A percentile compares a stretch with the other conserved stretches of the same genome.
These are phyloP conservation scores for Lepidurus couesii DNA, from an alignment of 1,140 invertebrate species.

Conservation along the genomic window DNA sequence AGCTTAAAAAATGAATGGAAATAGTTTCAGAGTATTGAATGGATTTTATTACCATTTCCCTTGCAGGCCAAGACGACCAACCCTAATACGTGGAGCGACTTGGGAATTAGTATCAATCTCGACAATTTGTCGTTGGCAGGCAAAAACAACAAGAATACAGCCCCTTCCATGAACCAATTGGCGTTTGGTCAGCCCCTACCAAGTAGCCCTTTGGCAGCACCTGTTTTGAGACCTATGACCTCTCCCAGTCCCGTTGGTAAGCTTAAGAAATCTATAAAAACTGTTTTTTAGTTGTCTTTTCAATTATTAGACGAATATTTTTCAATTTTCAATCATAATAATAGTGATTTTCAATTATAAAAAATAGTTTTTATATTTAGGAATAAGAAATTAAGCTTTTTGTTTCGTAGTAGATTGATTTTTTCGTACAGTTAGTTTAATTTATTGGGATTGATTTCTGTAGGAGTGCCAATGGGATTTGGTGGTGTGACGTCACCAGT, in stretches of 20 bases:
- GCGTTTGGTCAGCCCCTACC: conserved; percentile 44
- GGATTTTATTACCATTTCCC: background rate
- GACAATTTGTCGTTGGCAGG: conserved; percentile 70
- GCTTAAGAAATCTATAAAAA: too few relatives aligned
- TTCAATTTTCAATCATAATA: too few relatives aligned
- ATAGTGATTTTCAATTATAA: too few relatives aligned
- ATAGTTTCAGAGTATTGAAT: background rate
- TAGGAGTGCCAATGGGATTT: background rate
- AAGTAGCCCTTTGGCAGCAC: background rate
- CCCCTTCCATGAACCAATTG: conserved; percentile 81
- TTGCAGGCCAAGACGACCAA: conserved; percentile 43
- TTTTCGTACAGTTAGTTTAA: background rate
- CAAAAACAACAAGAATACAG: conserved; percentile 57
- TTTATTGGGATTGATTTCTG: background rate
- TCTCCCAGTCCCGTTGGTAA: conserved; percentile 5
- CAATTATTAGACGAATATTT: too few relatives aligned
- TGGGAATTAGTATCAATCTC: conserved; percentile 78
- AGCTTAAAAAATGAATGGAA: conserved; percentile 24
- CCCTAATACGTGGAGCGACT: conserved; percentile 80
- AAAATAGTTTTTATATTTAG: too few relatives aligned
- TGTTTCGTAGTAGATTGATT: background rate
- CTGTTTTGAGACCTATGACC: background rate
- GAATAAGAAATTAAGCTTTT: background rate
- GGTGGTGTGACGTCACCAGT: background rate
- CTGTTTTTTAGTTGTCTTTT: too few relatives aligned